phyloP scores from a whole-genome alignment of 2,888 invertebrate species.

The Lymantria monacha region DNA sequence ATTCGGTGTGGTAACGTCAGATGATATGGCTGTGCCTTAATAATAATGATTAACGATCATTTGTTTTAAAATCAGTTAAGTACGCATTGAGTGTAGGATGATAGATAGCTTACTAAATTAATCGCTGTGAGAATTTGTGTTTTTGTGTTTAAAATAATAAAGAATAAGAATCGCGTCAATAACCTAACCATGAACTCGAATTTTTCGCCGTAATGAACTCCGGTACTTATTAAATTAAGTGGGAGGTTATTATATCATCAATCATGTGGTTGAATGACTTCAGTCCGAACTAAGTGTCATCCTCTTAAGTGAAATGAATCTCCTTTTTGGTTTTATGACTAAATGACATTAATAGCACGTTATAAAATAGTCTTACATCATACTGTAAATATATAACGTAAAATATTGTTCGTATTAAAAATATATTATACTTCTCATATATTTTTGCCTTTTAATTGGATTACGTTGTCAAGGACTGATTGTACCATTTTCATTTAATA shows the following conservation, averaged over 20 bases:
- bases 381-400: neutral
- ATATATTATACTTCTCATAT: too few species aligned
- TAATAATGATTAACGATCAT: conserved; percentile 11
- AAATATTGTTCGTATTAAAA: too few species aligned
- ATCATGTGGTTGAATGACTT: conserved; percentile 37
- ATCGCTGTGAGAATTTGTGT: conserved; percentile 21
- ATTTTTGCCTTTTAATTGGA: too few species aligned
- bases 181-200: conserved; percentile 31
- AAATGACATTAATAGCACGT: neutral
- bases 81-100: conserved; percentile 14
- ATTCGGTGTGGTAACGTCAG: too few species aligned
- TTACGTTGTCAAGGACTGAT: too few species aligned
- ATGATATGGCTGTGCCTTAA: conserved; percentile 3
- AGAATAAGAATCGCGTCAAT: conserved; percentile 12
- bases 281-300: conserved; percentile 8
- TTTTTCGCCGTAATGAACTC: conserved; percentile 22
- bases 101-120: conserved; percentile 17
- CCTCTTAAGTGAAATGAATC: conserved; percentile 21
- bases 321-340: conserved; percentile 8
- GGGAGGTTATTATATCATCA: conserved; percentile 34
- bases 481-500: too few species aligned
- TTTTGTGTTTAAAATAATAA: conserved; percentile 11
- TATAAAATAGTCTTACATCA: neutral
- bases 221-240: conserved; percentile 19
- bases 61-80: conserved; percentile 13